Base-by-base conservation (phyloP, 2,888 invertebrate species). In the Atrina japonica region DNA sequence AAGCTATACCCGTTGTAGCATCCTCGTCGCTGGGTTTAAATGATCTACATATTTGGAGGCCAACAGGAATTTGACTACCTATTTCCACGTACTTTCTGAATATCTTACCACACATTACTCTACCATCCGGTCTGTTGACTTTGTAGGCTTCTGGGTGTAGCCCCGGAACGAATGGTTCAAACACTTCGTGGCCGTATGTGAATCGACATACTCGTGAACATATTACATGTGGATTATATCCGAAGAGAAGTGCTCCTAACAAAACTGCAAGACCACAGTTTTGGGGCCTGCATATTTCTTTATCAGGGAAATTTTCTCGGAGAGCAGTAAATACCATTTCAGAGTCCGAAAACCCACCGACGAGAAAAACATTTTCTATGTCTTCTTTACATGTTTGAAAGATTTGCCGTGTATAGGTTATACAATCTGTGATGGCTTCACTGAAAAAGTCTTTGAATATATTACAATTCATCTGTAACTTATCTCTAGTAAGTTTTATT, bases 231-330 rank as follows among this genome's bases (percentile, higher is more conserved):
- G 75, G 78, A 9, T 66, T 53, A 27, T 78, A 76, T 21, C 78
- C 78, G 53, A 56, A 78, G n/a, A 78, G 49, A 18, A 76, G 76
- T 3, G 78, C 78, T 14, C 76, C 78, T 56, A 70, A 76, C n/a
- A 78, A 41, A 2, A 78, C 76, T 29, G 73, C 70, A 45, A 78
- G 63, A 1, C 76, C 76, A 2, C 70, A 66, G 45, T 78, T 74
- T 16, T 63, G 50, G n/a, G 78, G 78, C 35, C 11, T 35, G 35
- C 5, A 7, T 7, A 35, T n/a, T n/a, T n/a, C 35, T 35, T 35
- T 35, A 35, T 11, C 29, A 16, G 59, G 59, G 41, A 72, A 68
- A 18, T 45, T 53, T 11, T 35, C 27, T 21, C 47, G 49, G 30
- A 72, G 55, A 23, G 35, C 52, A 25, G 47, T n/a, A 27, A 64